Evolutionary conservation across 1,140 invertebrate species (phyloP), one percentile per base, ranked within the genome.

Genomic region (Drosophila virilis): DNA sequence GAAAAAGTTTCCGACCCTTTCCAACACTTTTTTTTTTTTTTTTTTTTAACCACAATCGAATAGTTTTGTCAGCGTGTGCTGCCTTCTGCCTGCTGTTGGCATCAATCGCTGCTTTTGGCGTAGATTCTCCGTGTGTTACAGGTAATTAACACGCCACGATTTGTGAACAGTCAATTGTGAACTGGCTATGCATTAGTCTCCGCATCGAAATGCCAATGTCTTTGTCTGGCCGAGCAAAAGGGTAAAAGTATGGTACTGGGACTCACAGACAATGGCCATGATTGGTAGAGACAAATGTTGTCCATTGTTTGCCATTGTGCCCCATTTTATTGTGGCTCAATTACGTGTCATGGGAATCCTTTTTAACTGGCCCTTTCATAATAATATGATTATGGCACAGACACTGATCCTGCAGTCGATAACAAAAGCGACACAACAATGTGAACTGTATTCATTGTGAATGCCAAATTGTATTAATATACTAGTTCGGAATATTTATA

Each of bases 1-100:
- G 84, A 89, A 89, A 89, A 89, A 89, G 84, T 89, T 89, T 89
- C 65, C 33, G 17, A 64, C 52, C 57, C 38, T 42, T 48, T 38
- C 48, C 22, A 28, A 3, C 22, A 28, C 8, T 8, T 51, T n/a
- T 28, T 51, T n/a, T 28, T 17, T 17, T 17, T 17, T 1, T 17
- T 17, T 17, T 17, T 17, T 17, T 17, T 1, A 17, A 0, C 17
- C 22, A 3, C 0, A 28, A 28, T 28, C 22, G 22, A 28, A 6
- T 28, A 28, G 22, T 22, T 22, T 22, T 22, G 22, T 22, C 22
- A 22, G 22, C 0, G 4, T 28, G 22, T 22, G 22, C 22, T 22
- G 22, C 22, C 22, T 22, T 22, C 22, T 4, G 22, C 22, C 0
- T 5, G 22, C 3, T 28, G 22, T 6, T 28, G 69, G 61, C 75